Base-by-base conservation (phyloP, 2,888 invertebrate genomes). In the Watsonalla cultraria region DNA sequence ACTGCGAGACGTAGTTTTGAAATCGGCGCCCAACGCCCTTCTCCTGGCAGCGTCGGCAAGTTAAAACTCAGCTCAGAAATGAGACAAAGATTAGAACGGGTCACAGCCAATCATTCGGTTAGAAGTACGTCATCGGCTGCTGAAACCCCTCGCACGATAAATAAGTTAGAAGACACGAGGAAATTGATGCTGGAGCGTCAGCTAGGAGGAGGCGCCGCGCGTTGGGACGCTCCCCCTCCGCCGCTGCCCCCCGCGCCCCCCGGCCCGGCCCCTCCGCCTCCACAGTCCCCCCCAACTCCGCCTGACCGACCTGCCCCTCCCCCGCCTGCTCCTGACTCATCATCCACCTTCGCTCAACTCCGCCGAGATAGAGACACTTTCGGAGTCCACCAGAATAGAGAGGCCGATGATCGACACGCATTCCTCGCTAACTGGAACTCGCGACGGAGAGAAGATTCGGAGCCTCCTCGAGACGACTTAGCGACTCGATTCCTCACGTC, bases 31-130 rank as follows among this genome's bases (percentile, higher is more conserved):
- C 94, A 95, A 55, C 91, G 96, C 46, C 96, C 96, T 0, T 94
- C 95, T 0, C 96, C 96, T 0, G 97, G 97, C 2, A 97, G 96
- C 74, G 96, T 98, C 5, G 97, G 98, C 0, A 98, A 98, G 79
- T 83, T 98, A 0, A 96, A 97, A 70, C 92, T 98, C 7, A 97
- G 97, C 74, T 96, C 96, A 0, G 97, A 98, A 86, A 98, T 98
- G 97, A 93, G 97, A 11, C 96, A 96, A 72, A 92, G 97, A 60
- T 80, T 98, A 57, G 98, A 98, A 78, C 93, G 95, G 77, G 97
- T 97, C 0, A 97, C 97, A 0, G 96, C 97, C 0, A 96, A 96
- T 67, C 97, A 97, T 78, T 97, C 96, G 4, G 95, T 97, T 0
- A 91, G 97, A 24, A 95, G 95, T 9, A 93, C 95, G 6, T 95